Evolutionary conservation across 2,797 vertebrate genomes (phyloP).

Genomic region (Dicrostonyx torquatus): DNA sequence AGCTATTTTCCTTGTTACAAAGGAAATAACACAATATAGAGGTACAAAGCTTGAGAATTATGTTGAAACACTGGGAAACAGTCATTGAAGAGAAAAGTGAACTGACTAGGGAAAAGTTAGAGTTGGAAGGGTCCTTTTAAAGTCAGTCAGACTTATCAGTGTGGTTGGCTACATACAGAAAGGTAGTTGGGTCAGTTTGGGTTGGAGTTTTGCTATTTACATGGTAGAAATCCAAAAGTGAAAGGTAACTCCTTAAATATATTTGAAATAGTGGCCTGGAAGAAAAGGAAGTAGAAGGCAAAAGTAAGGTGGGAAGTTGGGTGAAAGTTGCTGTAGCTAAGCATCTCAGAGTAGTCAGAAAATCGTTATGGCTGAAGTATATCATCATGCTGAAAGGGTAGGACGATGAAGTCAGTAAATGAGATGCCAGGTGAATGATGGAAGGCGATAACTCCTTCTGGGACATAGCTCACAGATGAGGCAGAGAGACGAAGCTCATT

Average conservation of each 20-base stretch:
- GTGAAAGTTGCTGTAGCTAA: not conserved
- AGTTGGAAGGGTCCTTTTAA: not conserved
- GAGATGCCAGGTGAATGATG: not conserved
- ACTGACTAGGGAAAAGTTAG: not conserved
- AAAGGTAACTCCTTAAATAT: not conserved
- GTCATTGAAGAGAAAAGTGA: not conserved
- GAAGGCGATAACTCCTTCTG: not conserved
- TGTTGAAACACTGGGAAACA: not conserved
- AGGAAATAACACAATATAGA: not conserved
- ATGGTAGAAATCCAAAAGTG: not conserved
- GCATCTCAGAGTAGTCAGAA: not conserved
- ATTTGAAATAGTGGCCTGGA: not conserved
- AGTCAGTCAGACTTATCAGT: not conserved
- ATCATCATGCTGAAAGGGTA: not conserved
- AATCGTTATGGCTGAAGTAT: not conserved
- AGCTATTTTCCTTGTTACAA: not conserved
- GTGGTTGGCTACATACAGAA: not conserved
- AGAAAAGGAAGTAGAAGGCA: not conserved
- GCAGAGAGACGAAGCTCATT: not conserved
- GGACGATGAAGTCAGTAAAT: not conserved
- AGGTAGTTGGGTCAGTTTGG: not conserved
- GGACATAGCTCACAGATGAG: not conserved
- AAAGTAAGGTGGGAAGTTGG: not conserved
- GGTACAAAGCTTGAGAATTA: not conserved
- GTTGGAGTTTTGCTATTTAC: not conserved